phyloP scores from a whole-genome alignment of 2,888 invertebrate genomes.

The Zygaena filipendulae region DNA sequence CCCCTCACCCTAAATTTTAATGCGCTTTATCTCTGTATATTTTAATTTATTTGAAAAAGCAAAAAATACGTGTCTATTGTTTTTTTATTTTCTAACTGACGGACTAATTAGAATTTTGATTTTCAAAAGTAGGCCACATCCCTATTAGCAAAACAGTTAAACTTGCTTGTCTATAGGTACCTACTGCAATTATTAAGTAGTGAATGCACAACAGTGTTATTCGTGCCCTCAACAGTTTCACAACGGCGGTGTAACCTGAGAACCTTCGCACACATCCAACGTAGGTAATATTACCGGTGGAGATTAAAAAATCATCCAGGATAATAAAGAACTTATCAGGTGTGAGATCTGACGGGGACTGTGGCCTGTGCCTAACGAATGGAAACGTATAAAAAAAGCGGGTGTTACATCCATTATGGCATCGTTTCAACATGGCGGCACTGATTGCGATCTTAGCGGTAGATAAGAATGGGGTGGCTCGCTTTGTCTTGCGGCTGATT shows the following conservation, averaged over 20 bases:
- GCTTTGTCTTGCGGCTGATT: conserved; percentile 51
- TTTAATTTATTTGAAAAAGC: too few species aligned
- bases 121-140: too few species aligned
- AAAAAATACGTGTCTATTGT: too few species aligned
- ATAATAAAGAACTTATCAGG: conserved; percentile 63
- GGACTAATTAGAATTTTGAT: too few species aligned
- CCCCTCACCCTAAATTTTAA: too few species aligned
- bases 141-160: too few species aligned
- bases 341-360: conserved; percentile 62
- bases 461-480: conserved; percentile 51
- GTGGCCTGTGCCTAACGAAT: conserved; percentile 50
- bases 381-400: conserved; percentile 53
- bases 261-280: conserved; percentile 22
- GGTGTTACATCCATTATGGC: conserved; percentile 63
- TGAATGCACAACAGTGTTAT: conserved; percentile 1
- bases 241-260: too few species aligned
- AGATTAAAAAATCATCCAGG: conserved; percentile 65
- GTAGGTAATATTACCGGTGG: too few species aligned
- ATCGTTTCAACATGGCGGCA: conserved; percentile 57
- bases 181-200: conserved; percentile 8
- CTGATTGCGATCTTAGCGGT: conserved; percentile 58
- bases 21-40: too few species aligned
- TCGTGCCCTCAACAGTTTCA: too few species aligned
- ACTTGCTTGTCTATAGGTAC: too few species aligned
- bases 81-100: too few species aligned